A percentile compares a stretch with the other conserved stretches of the same genome.
Evolutionary conservation across 2,888 invertebrate species (phyloP).

Genomic region (Drosophila mimica): DNA sequence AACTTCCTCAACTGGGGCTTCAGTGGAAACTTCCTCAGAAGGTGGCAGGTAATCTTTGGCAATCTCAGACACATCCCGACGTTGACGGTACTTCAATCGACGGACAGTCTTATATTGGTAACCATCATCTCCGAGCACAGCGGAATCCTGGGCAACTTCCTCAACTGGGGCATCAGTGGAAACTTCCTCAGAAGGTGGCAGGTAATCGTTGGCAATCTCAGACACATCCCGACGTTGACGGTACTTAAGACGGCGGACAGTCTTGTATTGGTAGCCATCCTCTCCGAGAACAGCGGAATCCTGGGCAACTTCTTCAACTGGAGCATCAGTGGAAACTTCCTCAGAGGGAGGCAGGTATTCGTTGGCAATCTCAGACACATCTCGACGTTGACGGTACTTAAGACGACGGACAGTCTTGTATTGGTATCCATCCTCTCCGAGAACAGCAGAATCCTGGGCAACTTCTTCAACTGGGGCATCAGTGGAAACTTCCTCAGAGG

Average conservation of each 20-base stretch:
- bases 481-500: not conserved
- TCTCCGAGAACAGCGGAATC: constrained; percentile 45
- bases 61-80: constrained; percentile 43
- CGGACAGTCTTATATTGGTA: constrained; percentile 62
- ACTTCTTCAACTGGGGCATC: constrained; percentile 37
- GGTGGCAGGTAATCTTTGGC: constrained; percentile 43
- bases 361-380: constrained; percentile 46
- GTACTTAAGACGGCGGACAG: constrained; percentile 56
- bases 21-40: constrained; percentile 37
- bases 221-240: constrained; percentile 62
- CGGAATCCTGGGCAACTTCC: constrained; percentile 38
- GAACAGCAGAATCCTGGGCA: constrained; percentile 29
- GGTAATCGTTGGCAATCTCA: constrained; percentile 27
- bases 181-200: constrained; percentile 33
- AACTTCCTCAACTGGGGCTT: constrained; percentile 32
- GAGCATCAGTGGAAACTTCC: constrained; percentile 39
- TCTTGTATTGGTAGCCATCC: constrained; percentile 61
- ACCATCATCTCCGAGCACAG: constrained; percentile 51
- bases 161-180: constrained; percentile 34
- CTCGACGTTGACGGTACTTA: constrained; percentile 56
- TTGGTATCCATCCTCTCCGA: constrained; percentile 51
- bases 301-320: constrained; percentile 28
- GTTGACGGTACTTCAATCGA: constrained; percentile 36
- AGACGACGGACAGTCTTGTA: constrained; percentile 59
- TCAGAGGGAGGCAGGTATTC: constrained; percentile 48